A percentile compares a stretch with the other conserved stretches of the same genome.
phyloP scores from a whole-genome alignment of 2,113 vertebrate species.

The Diphyllodes magnificus region DNA sequence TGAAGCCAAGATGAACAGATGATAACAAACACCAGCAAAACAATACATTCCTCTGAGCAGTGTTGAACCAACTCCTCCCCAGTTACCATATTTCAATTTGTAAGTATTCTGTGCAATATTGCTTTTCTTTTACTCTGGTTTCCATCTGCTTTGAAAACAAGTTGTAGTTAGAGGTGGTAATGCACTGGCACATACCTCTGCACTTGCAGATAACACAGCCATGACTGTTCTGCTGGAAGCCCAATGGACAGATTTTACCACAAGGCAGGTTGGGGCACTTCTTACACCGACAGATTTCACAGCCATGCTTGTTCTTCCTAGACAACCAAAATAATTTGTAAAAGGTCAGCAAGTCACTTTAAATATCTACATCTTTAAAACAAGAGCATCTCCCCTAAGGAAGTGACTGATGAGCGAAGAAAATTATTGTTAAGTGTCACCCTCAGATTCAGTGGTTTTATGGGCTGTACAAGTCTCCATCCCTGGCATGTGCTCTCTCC shows the following conservation, averaged over 20 bases:
- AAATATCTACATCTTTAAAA: not conserved
- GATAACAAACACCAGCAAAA: not conserved
- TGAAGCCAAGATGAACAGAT: not conserved
- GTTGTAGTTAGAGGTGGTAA: not conserved
- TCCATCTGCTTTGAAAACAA: not conserved
- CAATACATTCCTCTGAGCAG: not conserved
- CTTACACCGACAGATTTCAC: conserved; percentile 87
- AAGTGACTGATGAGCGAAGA: not conserved
- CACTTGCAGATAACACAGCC: conserved; percentile 86
- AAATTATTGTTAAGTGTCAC: not conserved
- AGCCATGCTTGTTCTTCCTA: conserved; percentile 92
- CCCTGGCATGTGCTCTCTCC: not conserved
- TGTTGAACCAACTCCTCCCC: not conserved
- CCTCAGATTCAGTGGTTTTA: not conserved
- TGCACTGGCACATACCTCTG: conserved; percentile 70
- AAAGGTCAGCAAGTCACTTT: conserved; percentile 49
- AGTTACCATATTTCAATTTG: not conserved
- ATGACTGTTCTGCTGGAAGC: conserved; percentile 81
- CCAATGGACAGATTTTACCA: conserved; percentile 83
- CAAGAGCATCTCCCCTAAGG: not conserved
- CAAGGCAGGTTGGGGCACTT: conserved; percentile 84
- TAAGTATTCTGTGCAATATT: not conserved
- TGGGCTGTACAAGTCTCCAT: not conserved
- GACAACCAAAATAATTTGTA: conserved; percentile 45
- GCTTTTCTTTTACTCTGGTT: not conserved